These are phyloP conservation scores for Astropecten irregularis DNA, from an alignment of 53 echinoderm and acorn worm species.

Conservation along the genomic window DNA sequence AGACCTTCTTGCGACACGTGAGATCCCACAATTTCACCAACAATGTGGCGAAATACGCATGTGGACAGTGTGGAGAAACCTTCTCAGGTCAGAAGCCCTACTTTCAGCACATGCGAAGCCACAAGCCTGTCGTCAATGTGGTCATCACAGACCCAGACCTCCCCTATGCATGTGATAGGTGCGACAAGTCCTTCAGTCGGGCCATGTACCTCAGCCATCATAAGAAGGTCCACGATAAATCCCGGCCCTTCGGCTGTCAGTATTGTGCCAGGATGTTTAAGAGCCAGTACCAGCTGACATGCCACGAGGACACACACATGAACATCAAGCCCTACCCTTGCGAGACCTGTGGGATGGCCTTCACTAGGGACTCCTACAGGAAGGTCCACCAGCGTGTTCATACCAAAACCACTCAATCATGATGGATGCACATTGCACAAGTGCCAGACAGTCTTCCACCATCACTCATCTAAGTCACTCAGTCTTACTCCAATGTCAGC, in stretches of 20 bases:
- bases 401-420: not conserved
- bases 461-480: no score
- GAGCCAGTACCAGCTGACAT: not conserved
- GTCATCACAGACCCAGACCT: not conserved
- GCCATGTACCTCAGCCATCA: constrained; percentile 38
- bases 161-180: constrained; percentile 26
- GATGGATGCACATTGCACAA: not conserved
- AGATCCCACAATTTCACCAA: not conserved
- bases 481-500: no score
- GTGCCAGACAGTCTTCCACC: not conserved
- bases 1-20: constrained; percentile 3
- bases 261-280: constrained; percentile 20
- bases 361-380: constrained; percentile 23
- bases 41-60: not conserved
- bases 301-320: constrained; percentile 29
- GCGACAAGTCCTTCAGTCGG: constrained; percentile 34
- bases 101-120: not conserved
- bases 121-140: not conserved
- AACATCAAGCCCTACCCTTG: constrained; percentile 19
- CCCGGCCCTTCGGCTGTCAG: constrained; percentile 11
- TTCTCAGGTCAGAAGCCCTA: constrained; percentile 10
- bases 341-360: constrained; percentile 6
- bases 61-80: constrained; percentile 8
- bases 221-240: constrained; percentile 12
- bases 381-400: not conserved